Conservation (phyloP, 2,113 vertebrate species). For the Anarhynchus alexandrinus region DNA sequence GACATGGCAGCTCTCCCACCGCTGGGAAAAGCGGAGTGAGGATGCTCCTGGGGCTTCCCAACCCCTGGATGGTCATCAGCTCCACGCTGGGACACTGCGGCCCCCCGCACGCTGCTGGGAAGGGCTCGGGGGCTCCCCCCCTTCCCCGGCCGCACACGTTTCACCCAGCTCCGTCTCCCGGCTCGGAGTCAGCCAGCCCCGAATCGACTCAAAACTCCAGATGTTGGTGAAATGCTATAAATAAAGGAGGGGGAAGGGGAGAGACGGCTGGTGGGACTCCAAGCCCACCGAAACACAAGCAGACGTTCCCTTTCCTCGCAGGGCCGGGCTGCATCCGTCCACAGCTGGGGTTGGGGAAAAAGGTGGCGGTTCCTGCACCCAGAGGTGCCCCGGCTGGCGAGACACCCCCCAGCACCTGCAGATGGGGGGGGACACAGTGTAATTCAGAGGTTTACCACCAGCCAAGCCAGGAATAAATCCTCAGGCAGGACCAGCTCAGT, state of each 20-base stretch:
- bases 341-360: not conserved
- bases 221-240: conserved; percentile 39
- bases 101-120: fast-evolving
- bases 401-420: not conserved
- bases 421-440: too few relatives aligned
- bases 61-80: fast-evolving
- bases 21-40: not conserved
- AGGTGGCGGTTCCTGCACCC: not conserved
- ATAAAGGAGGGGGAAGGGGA: conserved; percentile 29
- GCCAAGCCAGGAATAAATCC: not conserved
- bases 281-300: not conserved
- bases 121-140: not conserved
- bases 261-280: not conserved
- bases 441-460: not conserved
- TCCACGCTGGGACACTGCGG: fast-evolving
- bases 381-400: not conserved
- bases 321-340: not conserved
- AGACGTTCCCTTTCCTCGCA: not conserved
- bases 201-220: not conserved
- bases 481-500: not conserved
- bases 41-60: not conserved
- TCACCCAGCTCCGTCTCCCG: not conserved
- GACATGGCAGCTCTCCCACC: not conserved
- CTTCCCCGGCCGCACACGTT: not conserved
- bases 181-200: not conserved